phyloP scores from a whole-genome alignment of 2,113 vertebrate species.

The Collichthys lucidus region DNA sequence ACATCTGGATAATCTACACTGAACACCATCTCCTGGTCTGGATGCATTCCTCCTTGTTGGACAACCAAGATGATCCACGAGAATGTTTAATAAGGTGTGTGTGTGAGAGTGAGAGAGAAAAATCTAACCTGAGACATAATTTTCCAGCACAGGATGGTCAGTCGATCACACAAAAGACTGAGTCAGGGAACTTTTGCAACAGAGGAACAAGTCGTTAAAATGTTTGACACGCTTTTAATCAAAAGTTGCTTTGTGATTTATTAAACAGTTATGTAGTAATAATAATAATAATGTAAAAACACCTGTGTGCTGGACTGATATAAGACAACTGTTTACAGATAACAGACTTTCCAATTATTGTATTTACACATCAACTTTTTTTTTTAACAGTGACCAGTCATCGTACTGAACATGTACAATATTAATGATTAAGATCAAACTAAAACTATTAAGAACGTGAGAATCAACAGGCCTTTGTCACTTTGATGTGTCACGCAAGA shows the following conservation, averaged over 20 bases:
- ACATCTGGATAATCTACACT: no score
- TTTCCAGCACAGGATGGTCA: background rate
- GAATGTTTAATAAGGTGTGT: background rate
- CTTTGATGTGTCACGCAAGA: background rate
- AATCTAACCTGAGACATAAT: background rate
- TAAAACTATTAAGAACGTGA: background rate
- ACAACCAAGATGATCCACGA: background rate
- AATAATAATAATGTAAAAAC: background rate
- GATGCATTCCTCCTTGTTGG: no score
- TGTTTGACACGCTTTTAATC: background rate
- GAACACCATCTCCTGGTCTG: no score
- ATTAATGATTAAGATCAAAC: conserved; percentile 13
- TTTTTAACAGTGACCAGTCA: background rate
- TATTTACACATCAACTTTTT: conserved; percentile 10
- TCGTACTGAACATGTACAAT: background rate
- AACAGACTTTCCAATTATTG: background rate
- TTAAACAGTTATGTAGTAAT: background rate
- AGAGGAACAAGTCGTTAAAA: background rate
- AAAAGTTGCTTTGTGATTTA: background rate
- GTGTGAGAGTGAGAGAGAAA: no score
- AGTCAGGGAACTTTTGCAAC: background rate
- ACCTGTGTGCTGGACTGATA: background rate
- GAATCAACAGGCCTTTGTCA: background rate
- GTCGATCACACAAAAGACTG: background rate
- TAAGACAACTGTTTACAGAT: background rate